Percentiles rank a stretch among this genome's conserved stretches.
Conservation (phyloP, 2,888 invertebrate species). For the Papilio demoleus region DNA sequence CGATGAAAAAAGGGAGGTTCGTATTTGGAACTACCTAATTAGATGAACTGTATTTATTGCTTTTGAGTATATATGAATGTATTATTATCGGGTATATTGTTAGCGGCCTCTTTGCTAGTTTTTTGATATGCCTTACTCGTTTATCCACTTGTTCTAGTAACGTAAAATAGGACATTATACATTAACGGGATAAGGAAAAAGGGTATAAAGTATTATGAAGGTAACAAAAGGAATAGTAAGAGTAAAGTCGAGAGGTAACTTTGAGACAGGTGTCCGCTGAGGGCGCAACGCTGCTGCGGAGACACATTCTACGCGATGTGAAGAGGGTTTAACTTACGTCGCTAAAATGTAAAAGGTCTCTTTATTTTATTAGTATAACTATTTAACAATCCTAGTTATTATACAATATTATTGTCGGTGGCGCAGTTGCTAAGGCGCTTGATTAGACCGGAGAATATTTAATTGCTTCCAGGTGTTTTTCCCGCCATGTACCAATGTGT, state of each 20-base stretch:
- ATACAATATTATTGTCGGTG: too few species aligned
- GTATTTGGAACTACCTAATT: too few species aligned
- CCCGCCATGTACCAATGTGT: too few species aligned
- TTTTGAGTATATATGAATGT: too few species aligned
- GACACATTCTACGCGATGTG: conserved; percentile 4
- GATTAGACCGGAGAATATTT: too few species aligned
- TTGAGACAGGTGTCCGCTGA: conserved; percentile 14
- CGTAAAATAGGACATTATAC: neutral
- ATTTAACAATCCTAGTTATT: too few species aligned
- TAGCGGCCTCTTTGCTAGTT: too few species aligned
- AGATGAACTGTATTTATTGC: too few species aligned
- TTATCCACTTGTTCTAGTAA: neutral
- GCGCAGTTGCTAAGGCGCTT: too few species aligned
- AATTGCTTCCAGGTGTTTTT: too few species aligned
- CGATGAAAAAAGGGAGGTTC: too few species aligned
- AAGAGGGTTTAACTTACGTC: conserved; percentile 30
- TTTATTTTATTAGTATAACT: neutral
- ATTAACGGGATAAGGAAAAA: conserved; percentile 4
- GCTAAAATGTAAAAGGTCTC: conserved; percentile 1
- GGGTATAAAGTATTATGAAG: conserved; percentile 9
- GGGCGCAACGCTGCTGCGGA: conserved; percentile 3
- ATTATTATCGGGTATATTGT: too few species aligned
- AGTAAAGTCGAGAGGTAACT: conserved; percentile 12
- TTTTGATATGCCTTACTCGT: neutral
- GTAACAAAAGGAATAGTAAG: conserved; percentile 19